phyloP scores from a whole-genome alignment of 1,140 invertebrate genomes.

The Phortica variegata region DNA sequence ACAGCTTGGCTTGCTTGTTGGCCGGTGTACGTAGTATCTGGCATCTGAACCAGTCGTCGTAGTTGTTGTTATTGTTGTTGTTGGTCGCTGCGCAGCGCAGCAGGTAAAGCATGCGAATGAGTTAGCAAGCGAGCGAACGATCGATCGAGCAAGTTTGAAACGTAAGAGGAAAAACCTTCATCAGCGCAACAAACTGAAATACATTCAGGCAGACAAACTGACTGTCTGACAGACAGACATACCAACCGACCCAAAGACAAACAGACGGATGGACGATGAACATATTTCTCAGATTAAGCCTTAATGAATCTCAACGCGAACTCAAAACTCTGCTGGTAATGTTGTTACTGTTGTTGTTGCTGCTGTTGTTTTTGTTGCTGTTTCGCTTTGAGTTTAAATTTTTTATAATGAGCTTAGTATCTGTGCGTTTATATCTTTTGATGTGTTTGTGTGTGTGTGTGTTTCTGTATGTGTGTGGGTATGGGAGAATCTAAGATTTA shows the following conservation, averaged over 20 bases:
- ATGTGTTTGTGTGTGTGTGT: conserved; percentile 25
- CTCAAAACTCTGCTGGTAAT: background rate
- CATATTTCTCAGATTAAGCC: conserved; percentile 36
- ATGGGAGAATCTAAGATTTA: conserved; percentile 39
- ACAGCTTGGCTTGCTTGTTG: too few species aligned
- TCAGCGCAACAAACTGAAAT: conserved; percentile 20
- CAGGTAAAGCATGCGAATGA: too few species aligned
- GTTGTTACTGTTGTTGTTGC: background rate
- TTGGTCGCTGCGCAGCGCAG: too few species aligned
- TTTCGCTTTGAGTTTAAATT: background rate
- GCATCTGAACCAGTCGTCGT: background rate
- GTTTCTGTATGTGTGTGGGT: conserved; percentile 15
- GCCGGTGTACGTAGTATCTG: background rate
- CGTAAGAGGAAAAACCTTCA: too few species aligned
- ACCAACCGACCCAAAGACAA: conserved; percentile 4
- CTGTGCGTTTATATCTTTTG: background rate
- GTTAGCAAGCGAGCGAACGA: too few species aligned
- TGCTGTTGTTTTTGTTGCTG: background rate
- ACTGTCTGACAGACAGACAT: background rate
- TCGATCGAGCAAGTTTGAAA: too few species aligned
- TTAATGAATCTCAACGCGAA: conserved; percentile 42
- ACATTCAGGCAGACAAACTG: conserved; percentile 28
- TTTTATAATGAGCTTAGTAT: conserved; percentile 53
- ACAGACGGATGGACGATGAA: too few species aligned
- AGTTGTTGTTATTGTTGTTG: too few species aligned